Conservation (phyloP, 2,888 invertebrate species). For the Hypselothyrea guttata region DNA sequence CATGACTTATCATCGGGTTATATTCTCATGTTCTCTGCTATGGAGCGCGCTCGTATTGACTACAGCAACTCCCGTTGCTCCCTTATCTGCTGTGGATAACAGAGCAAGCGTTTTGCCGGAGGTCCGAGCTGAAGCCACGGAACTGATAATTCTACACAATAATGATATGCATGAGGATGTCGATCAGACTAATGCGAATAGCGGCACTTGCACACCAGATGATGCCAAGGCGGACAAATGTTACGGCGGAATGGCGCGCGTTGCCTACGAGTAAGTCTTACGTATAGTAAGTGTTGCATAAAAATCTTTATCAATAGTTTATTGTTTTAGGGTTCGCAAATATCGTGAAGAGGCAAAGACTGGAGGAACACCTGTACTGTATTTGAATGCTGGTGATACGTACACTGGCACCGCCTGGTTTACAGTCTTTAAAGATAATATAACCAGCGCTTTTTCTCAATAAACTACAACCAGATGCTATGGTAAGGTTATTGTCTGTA, state of each 20-base stretch:
- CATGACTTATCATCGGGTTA: conserved; percentile 33
- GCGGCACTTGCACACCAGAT: conserved; percentile 85
- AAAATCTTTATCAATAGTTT: too few species aligned
- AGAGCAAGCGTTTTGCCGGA: too few species aligned
- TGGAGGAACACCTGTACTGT: conserved; percentile 87
- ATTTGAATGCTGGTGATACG: conserved; percentile 95
- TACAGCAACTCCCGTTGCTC: too few species aligned
- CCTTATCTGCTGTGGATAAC: too few species aligned
- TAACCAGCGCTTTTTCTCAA: conserved; percentile 91
- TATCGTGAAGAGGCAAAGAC: conserved; percentile 84
- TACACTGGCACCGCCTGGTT: conserved; percentile 96
- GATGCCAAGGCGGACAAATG: conserved; percentile 86
- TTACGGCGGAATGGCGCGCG: conserved; percentile 93
- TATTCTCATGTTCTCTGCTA: too few species aligned
- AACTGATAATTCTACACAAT: conserved; percentile 91
- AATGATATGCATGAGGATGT: conserved; percentile 96
- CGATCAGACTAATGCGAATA: conserved; percentile 89
- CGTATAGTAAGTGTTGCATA: not conserved
- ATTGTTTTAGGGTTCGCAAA: conserved; percentile 84
- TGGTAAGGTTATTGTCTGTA: conserved; percentile 84
- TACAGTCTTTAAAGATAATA: conserved; percentile 90
- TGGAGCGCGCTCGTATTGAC: too few species aligned
- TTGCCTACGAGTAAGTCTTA: conserved; percentile 83
- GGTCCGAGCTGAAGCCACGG: conserved; percentile 51
- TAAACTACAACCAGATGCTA: conserved; percentile 91